Conservation (phyloP, 2,113 vertebrate species). For the Panthera leo region DNA sequence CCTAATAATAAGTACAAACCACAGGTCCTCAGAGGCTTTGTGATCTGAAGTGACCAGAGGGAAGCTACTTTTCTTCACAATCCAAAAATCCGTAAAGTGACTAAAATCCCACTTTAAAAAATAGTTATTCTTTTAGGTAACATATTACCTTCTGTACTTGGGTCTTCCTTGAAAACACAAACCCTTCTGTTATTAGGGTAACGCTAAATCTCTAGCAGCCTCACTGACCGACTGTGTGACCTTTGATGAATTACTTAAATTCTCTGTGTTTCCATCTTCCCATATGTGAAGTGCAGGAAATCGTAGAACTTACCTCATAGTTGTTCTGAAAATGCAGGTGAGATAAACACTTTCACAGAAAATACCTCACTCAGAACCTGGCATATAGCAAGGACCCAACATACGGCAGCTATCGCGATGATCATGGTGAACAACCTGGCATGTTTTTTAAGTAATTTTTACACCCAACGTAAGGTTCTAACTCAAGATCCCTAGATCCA, state of each 20-base stretch:
- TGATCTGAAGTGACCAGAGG: neutral
- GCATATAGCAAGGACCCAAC: neutral
- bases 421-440: neutral
- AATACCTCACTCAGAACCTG: neutral
- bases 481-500: neutral
- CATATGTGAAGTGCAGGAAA: neutral
- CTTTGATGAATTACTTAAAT: neutral
- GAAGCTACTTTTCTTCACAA: neutral
- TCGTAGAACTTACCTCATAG: neutral
- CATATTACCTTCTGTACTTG: neutral
- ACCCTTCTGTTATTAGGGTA: neutral
- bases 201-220: neutral
- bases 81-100: neutral
- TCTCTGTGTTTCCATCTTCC: neutral
- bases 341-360: neutral
- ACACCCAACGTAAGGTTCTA: neutral
- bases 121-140: neutral
- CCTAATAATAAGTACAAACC: neutral
- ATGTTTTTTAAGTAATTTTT: neutral
- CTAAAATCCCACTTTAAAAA: neutral
- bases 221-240: neutral
- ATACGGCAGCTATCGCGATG: neutral
- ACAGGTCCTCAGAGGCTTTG: neutral
- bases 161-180: neutral
- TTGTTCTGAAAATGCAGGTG: slow-evolving; percentile 5